Base-by-base conservation (phyloP, 2,888 invertebrate genomes). In the Drosophila greeni region DNA sequence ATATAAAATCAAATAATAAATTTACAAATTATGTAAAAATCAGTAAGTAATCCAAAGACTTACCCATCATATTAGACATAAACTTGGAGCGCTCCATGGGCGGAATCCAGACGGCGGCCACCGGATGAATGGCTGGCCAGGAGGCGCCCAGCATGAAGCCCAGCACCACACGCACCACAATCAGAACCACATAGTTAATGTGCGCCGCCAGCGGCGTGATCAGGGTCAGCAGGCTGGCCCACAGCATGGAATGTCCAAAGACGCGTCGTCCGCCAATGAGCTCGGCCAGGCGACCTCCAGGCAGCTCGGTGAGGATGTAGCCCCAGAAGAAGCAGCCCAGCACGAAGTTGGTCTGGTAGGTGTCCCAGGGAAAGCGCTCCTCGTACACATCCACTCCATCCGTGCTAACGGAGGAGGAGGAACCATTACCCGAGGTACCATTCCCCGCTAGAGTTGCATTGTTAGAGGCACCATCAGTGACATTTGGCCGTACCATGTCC, bases 81-180 rank as follows among this genome's bases (percentile, higher is more conserved):
- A 98, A 95, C 88, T 96, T 96, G 42, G 96, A 95, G 73, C 97
- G 92, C 87, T 98, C 97, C 91, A 94, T 92, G 12, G 97, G 97
- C 8, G 97, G 97, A 64, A 97, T 95, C 98, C 98, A 98, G 71
- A 94, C 93, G 8, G 97, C 95, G 37, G 96, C 96, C 92, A 98
- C 93, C 5, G 96, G 95, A 65, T 96, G 95, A 85, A 97, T 96
- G 7, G 97, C 95, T 0, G 98, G 98, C 94, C 97, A 98, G 9
- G 96, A 95, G 14, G 95, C 96, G 51, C 96, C 88, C 88, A 95
- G 91, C 86, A 94, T 91, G 81, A 95, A 92, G 52, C 95, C 95
- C 26, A 95, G 91, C 6, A 95, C 75, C 6, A 95, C 92, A 65
- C 97, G 91, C 9, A 94, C 90, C 12, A 93, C 90, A 48, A 96